These are phyloP conservation scores for Cheumatopsyche charites DNA, from an alignment of 1,140 invertebrate genomes.

Conservation along the genomic window DNA sequence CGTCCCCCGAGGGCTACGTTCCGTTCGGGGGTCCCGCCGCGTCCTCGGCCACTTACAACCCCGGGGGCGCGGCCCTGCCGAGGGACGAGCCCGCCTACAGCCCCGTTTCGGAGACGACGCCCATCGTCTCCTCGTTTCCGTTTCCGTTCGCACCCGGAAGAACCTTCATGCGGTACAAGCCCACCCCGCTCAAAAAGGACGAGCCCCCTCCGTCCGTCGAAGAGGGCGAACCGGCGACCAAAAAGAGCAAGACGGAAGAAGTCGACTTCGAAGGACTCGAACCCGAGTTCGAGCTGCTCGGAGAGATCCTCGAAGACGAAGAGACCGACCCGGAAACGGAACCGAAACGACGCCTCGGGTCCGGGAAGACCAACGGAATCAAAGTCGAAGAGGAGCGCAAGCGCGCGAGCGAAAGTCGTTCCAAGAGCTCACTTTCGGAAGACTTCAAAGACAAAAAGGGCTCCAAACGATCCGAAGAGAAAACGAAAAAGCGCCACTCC, in stretches of 20 bases:
- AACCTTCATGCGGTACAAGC: constrained; percentile 26
- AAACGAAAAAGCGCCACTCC: background rate
- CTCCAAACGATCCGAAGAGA: background rate
- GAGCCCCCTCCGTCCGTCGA: constrained; percentile 55
- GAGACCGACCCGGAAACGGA: constrained; percentile 5
- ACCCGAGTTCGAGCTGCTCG: constrained; percentile 60
- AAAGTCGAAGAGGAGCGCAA: background rate
- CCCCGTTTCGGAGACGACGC: constrained; percentile 25
- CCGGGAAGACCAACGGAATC: background rate
- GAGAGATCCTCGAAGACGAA: constrained; percentile 61
- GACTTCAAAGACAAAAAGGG: too few relatives aligned
- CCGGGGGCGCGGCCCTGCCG: background rate
- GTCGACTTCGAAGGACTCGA: constrained; percentile 57
- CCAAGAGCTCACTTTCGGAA: too few relatives aligned
- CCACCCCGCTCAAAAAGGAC: constrained; percentile 42
- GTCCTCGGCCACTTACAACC: constrained; percentile 27
- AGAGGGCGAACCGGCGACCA: constrained; percentile 56
- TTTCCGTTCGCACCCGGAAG: background rate
- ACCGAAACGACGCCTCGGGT: too few relatives aligned
- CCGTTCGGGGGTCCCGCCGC: background rate
- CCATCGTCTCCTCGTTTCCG: constrained; percentile 17
- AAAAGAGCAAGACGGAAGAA: constrained; percentile 53
- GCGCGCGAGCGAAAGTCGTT: background rate
- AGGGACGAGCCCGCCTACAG: constrained; percentile 20
- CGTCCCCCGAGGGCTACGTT: background rate